Percentiles rank a stretch among this genome's conserved stretches.
Conservation (phyloP, 2,888 invertebrate genomes). For the Cecidostiba fungosa region DNA sequence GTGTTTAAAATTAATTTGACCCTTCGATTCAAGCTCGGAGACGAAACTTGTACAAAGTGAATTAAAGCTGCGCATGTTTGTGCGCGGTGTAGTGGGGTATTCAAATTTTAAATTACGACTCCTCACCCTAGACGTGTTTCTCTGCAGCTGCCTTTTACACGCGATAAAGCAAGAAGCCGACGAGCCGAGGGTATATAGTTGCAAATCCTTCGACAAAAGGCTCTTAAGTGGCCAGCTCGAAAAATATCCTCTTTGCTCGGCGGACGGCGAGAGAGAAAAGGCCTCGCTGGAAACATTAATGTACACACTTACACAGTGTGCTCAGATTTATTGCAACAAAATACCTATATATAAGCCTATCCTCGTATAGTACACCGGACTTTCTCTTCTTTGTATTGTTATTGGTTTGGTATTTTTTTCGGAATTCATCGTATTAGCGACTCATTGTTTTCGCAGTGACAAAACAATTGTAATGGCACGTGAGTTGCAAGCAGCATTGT, state of each 20-base stretch:
- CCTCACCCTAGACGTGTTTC: no score
- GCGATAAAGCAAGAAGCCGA: neutral
- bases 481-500: no score
- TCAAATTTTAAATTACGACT: neutral
- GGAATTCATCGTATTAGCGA: neutral
- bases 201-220: conserved; percentile 33
- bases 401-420: neutral
- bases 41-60: no score
- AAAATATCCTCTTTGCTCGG: conserved; percentile 23
- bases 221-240: conserved; percentile 16
- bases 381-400: neutral
- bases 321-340: conserved; percentile 28
- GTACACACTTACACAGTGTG: neutral
- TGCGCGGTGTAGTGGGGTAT: neutral
- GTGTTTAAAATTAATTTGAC: neutral
- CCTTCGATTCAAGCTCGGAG: neutral
- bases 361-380: neutral
- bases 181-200: neutral
- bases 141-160: neutral
- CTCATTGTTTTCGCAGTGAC: neutral
- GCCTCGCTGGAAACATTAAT: neutral
- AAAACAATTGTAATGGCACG: neutral
- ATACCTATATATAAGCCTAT: neutral
- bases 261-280: conserved; percentile 28
- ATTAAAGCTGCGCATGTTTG: neutral